These are phyloP conservation scores for Yponomeuta cagnagella DNA, from an alignment of 2,888 invertebrate genomes.

Conservation along the genomic window DNA sequence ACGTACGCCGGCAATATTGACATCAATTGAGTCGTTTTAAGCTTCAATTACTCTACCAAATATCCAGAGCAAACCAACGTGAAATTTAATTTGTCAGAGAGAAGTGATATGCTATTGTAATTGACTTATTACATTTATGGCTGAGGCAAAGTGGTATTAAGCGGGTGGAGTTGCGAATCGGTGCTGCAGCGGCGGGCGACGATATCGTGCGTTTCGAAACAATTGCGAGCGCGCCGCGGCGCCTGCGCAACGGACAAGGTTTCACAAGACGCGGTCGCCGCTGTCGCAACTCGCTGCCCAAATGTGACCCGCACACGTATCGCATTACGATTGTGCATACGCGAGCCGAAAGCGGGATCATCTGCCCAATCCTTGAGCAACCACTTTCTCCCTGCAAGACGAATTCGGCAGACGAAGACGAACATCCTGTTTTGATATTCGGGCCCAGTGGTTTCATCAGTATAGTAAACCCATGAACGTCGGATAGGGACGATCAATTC, in stretches of 20 bases:
- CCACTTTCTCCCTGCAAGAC: background rate
- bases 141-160: background rate
- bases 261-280: conserved; percentile 69
- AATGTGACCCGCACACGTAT: conserved; percentile 74
- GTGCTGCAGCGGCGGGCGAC: conserved; percentile 48
- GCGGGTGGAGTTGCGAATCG: conserved; percentile 41
- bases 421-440: too few species aligned
- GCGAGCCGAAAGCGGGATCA: conserved; percentile 9
- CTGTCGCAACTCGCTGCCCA: conserved; percentile 72
- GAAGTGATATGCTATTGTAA: background rate
- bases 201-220: conserved; percentile 65
- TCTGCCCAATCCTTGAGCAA: background rate
- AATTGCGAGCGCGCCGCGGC: conserved; percentile 55
- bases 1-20: background rate
- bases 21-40: background rate
- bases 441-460: too few species aligned
- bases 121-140: background rate
- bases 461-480: too few species aligned
- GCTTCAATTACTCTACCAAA: background rate
- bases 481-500: too few species aligned
- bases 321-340: conserved; percentile 37
- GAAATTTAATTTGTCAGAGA: background rate
- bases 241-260: conserved; percentile 66
- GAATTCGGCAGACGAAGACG: too few species aligned
- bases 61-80: background rate